Conservation (phyloP, 1,140 invertebrate species). For the Hyphantria cunea region DNA sequence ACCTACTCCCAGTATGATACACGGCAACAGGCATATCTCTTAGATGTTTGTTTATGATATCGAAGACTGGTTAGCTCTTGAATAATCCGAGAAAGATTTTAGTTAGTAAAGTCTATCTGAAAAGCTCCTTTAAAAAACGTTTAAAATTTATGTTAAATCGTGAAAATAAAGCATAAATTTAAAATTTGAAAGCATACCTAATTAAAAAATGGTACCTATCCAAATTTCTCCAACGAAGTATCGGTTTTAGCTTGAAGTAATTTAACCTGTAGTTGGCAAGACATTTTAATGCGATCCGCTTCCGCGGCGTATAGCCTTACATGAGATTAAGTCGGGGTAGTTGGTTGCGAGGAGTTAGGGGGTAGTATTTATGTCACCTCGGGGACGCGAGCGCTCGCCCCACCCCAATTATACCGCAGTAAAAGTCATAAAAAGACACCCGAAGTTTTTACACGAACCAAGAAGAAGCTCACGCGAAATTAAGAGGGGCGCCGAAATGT, state of each 20-base stretch:
- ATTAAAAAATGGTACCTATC: no score
- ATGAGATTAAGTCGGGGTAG: conserved; percentile 75
- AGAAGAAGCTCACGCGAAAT: conserved; percentile 79
- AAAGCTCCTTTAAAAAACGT: no score
- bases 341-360: conserved; percentile 57
- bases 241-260: conserved; percentile 25
- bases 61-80: no score
- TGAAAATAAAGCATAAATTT: no score
- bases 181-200: no score
- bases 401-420: conserved; percentile 81
- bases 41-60: no score
- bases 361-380: conserved; percentile 80
- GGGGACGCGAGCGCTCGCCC: conserved; percentile 74
- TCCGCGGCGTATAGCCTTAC: conserved; percentile 69
- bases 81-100: no score
- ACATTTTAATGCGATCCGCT: conserved; percentile 62
- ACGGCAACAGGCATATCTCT: no score
- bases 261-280: conserved; percentile 49
- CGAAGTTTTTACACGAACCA: conserved; percentile 80
- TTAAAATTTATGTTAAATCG: no score
- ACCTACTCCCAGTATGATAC: no score
- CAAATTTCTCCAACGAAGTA: neutral
- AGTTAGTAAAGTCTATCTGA: no score
- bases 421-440: conserved; percentile 82
- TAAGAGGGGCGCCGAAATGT: conserved; percentile 81